phyloP scores from a whole-genome alignment of 2,113 vertebrate genomes.

The Pipa parva region DNA sequence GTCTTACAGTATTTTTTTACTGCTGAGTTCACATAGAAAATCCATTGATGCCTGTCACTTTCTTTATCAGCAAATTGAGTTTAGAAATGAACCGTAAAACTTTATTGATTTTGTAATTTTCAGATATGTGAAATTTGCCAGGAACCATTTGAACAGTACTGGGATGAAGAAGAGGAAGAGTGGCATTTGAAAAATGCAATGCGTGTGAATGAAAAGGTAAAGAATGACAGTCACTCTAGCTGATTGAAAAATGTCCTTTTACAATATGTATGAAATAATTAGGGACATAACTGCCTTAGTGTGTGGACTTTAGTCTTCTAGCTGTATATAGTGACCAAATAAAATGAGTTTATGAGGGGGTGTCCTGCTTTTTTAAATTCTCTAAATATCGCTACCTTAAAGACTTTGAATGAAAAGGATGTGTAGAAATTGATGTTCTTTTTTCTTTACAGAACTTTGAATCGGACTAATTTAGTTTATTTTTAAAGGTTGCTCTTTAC shows the following conservation, averaged over 20 bases:
- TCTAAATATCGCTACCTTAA: no score
- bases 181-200: constrained; percentile 97
- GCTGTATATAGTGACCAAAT: no score
- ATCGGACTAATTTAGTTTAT: neutral
- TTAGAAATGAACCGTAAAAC: no score
- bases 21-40: constrained; percentile 18
- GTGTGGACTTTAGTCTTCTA: no score
- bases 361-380: no score
- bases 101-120: no score
- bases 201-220: constrained; percentile 90
- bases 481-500: neutral
- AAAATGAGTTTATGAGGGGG: no score
- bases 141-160: constrained; percentile 95
- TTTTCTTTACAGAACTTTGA: neutral
- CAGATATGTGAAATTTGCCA: constrained; percentile 96
- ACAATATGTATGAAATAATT: neutral
- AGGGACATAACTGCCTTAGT: no score
- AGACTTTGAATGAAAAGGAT: no score
- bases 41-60: constrained; percentile 44
- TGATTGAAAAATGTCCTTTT: neutral
- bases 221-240: no score
- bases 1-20: no score
- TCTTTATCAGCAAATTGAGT: neutral
- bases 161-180: constrained; percentile 98
- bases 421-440: no score